Evolutionary conservation across 1,140 invertebrate genomes (phyloP), one percentile per base, ranked within the genome.

Genomic region (Protaetia brevitarsis): DNA sequence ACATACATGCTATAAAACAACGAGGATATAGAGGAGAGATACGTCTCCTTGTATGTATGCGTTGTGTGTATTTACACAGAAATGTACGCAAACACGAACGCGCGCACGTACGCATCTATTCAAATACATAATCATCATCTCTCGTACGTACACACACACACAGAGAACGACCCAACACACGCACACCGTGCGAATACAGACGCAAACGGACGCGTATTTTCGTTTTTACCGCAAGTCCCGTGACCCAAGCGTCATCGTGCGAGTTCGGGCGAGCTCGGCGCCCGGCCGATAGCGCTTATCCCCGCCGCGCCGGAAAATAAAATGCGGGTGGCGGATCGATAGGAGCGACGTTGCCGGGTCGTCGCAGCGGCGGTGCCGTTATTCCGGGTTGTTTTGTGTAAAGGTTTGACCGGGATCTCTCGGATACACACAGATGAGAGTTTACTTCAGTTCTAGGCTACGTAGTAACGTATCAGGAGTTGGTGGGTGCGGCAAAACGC

Each of bases 391-490:
- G 41, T 51, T 51, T 51, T 51, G 41, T 51, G n/a, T n/a, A n/a
- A 51, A 51, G 41, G 41, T 51, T 51, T 23, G 41, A 51, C 41
- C 41, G 41, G 41, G 41, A 51, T 51, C 41, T 51, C 41, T 51
- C 41, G 41, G 41, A 51, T 51, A 23, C n/a, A n/a, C n/a, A n/a
- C 41, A 51, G 41, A 51, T 19, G 41, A 51, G 41, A 51, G 41
- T 51, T 51, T 51, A 51, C 41, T 51, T 51, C 41, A 23, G 41
- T 51, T 51, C 41, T 51, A 51, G 41, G 41, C 41, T 51, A 51
- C 41, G 41, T 51, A 51, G 41, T 51, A 51, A 51, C 41, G 41
- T 51, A 51, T 51, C 41, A 51, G 19, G 41, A 51, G 41, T 51
- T 10, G 41, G 41, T 51, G 41, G 41, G 41, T 51, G 41, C 41